Base-by-base conservation (phyloP, 2,888 invertebrate genomes). In the Balanococcus diminutus region DNA sequence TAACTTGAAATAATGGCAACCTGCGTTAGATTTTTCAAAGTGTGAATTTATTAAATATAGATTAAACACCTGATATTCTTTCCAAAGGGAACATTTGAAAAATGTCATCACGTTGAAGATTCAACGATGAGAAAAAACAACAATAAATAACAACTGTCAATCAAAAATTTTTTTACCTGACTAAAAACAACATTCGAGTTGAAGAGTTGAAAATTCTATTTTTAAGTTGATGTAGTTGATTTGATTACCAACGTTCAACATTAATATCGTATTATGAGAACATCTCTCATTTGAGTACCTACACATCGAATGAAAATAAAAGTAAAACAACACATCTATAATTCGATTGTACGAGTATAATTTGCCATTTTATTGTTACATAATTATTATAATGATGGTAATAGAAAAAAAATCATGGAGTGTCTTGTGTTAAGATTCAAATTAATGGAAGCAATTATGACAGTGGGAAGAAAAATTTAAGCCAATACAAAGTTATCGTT, bases 391-490 rank as follows among this genome's bases (percentile, higher is more conserved):
- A 25, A 67, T 67, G 28, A 67, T 56, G 22, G 22, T 56, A 46
- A 56, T 56, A 4, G n/a, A n/a, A 22, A 56, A 51, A 56, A 56
- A 56, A 22, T 22, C 28, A 28, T 67, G 4, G 25, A 67, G 67
- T 28, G 28, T 31, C 4, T 28, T 28, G 67, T 28, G 28, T 67
- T 67, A 25, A 2, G 6, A 28, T 28, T 61, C 16, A 28, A 28
- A 28, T 67, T 28, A 67, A 67, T 67, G 67, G 67, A 67, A 67
- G 67, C 67, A 67, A 67, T 9, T 67, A 67, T 67, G 67, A 31
- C 25, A 67, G 67, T 28, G 28, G 67, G 28, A 67, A 67, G 28
- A 67, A 67, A 61, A 28, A 16, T 28, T 67, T 28, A 67, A 28
- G 56, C 56, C 22, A 22, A 56, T 56, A 22, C 3, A 22, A 56